Base-by-base conservation (phyloP, 2,113 vertebrate species). In the Colossoma macropomum region DNA sequence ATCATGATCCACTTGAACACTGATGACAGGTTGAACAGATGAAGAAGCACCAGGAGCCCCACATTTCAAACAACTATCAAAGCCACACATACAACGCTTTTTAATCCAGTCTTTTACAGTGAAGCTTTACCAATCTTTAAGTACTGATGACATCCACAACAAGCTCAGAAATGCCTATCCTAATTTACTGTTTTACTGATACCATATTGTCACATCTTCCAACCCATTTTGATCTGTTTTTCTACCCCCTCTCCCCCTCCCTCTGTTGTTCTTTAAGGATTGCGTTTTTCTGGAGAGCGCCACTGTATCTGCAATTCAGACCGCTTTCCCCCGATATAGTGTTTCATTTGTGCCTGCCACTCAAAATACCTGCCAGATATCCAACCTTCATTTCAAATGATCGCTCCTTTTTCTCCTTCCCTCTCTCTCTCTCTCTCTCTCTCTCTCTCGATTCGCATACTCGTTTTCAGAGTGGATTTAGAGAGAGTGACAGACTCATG, bases 271-370 rank as follows among this genome's bases (percentile, higher is more conserved):
- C 41, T 45, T 34, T 11, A 19, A 6, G 27, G 59, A 2, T 25
- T n/a, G 52, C 28, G 38, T 68, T 69, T 73, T 73, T 69, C 65
- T 2, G 16, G 50, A 7, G 41, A 78, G 45, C n/a, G 63, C 65
- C 87, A 80, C 77, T 87, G 84, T 88, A 91, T 90, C 90, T 89
- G 88, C 87, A 90, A 90, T 91, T 87, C 88, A 86, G 85, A 88
- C 78, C 85, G 84, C 87, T 54, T 79, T 90, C 86, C 87, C 69
- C 17, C 45, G 86, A 91, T 91, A 90, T 84, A 91, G 88, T 63
- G 80, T 90, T 93, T 93, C 90, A 94, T 92, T 93, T 92, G 85
- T 86, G 86, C 59, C 89, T 89, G 91, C 91, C 93, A 92, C 85
- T 93, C 91, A 93, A 89, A 84, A 82, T 78, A 76, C 84, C 89